Evolutionary conservation across 2,113 vertebrate species (phyloP).

Genomic region (Vireo altiloquus): DNA sequence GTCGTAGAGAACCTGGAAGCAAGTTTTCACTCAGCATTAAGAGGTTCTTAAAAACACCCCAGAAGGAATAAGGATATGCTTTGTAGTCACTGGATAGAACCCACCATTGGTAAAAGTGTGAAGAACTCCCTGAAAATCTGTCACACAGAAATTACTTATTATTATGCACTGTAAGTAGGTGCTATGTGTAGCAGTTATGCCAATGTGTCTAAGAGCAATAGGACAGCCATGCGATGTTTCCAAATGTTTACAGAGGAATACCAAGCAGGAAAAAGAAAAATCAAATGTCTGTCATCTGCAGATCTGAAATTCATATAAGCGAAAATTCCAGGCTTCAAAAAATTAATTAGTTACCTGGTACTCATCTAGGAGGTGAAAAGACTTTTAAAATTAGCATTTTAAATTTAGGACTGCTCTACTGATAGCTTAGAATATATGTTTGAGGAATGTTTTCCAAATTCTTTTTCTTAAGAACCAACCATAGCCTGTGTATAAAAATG

Average conservation of each 20-base stretch:
- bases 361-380: background rate
- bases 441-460: background rate
- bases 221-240: background rate
- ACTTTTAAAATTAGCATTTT: background rate
- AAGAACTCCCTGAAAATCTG: background rate
- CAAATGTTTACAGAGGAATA: background rate
- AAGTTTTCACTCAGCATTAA: background rate
- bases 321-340: background rate
- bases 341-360: background rate
- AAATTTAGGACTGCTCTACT: background rate
- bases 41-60: background rate
- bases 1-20: accelerated
- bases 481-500: background rate
- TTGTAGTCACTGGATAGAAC: background rate
- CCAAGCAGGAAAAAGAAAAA: background rate
- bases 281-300: background rate
- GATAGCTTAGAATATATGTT: background rate
- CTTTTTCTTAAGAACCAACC: background rate
- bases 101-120: background rate
- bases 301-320: background rate
- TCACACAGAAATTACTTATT: background rate
- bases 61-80: background rate
- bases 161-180: background rate
- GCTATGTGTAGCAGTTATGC: background rate
- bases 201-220: background rate